Base-by-base conservation (phyloP, 2,113 vertebrate genomes). In the Seriola rivoliana region DNA sequence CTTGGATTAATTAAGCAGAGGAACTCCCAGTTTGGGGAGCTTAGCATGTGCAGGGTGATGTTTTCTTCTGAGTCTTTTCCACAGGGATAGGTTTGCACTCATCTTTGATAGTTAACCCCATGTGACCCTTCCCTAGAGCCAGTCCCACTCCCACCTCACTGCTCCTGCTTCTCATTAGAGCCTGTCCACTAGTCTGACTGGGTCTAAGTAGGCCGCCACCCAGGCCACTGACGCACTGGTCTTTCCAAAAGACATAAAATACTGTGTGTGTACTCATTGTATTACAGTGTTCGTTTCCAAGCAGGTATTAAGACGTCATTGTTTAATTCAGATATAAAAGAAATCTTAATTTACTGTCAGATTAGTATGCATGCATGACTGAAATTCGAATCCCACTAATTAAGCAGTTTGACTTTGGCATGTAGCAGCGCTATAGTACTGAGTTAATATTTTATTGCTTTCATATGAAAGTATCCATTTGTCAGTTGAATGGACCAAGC, bases 61-160 rank as follows among this genome's bases (percentile, higher is more conserved):
- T 95, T 95, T 95, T 95, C 92, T 82, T 94, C 93, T 5, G 75
- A 65, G 82, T 82, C 75, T 93, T 94, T 95, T 95, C 92, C 94
- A 95, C 94, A 94, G 93, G 94, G 94, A 95, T 94, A 94, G 83
- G 93, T 95, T 95, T 95, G 94, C 93, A 94, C 94, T 95, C 94
- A 95, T 95, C 95, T 95, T 95, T 95, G 94, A 95, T 94, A 94
- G 95, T 95, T 95, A 94, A 95, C 94, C 94, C 89, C 68, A 65
- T 55, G 89, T 91, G 94, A 96, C 95, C 93, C 81, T 73, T 90
- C 89, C 82, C 87, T 74, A 91, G 89, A 94, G 89, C 87, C 81
- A 65, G 80, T 84, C 90, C 89, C 87, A 81, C 92, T 93, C 93
- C 93, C 92, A 94, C 91, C 88, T 89, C 82, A 73, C 72, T 65